phyloP scores from a whole-genome alignment of 2,797 vertebrate genomes.

The Buceros bicornis region DNA sequence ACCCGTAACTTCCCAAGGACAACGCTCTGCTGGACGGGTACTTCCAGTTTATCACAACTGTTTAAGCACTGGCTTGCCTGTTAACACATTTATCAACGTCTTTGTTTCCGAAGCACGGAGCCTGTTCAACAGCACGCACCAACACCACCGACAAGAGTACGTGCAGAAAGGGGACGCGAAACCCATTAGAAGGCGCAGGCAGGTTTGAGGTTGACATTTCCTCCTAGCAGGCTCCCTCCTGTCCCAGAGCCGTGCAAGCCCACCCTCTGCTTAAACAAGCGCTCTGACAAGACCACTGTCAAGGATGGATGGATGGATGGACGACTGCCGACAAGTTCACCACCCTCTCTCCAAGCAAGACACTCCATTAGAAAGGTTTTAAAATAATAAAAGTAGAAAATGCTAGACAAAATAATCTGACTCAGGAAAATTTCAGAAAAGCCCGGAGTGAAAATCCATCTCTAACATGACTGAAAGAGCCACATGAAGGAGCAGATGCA shows the following conservation, averaged over 20 bases:
- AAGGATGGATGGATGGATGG: neutral
- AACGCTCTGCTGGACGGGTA: rapidly evolving
- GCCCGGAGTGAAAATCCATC: slow-evolving; percentile 13
- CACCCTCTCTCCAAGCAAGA: neutral
- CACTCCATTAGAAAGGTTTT: neutral
- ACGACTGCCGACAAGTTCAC: neutral
- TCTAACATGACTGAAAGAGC: neutral
- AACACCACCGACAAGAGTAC: too few species aligned
- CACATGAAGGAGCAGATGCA: slow-evolving; percentile 2
- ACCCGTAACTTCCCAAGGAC: neutral
- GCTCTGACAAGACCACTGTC: neutral
- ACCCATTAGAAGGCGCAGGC: neutral
- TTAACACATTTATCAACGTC: neutral
- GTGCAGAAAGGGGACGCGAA: neutral
- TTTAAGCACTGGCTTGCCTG: neutral
- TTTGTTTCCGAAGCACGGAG: neutral
- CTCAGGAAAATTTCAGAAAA: slow-evolving; percentile 24
- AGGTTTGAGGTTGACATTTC: neutral
- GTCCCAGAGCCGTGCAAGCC: neutral
- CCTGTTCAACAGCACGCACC: neutral
- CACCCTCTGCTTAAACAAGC: neutral
- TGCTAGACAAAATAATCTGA: neutral
- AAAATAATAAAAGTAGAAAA: neutral
- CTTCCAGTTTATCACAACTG: neutral
- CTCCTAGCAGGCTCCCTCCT: neutral